These are phyloP conservation scores for Fragum fragum DNA, from an alignment of 2,888 invertebrate genomes.

Conservation along the genomic window DNA sequence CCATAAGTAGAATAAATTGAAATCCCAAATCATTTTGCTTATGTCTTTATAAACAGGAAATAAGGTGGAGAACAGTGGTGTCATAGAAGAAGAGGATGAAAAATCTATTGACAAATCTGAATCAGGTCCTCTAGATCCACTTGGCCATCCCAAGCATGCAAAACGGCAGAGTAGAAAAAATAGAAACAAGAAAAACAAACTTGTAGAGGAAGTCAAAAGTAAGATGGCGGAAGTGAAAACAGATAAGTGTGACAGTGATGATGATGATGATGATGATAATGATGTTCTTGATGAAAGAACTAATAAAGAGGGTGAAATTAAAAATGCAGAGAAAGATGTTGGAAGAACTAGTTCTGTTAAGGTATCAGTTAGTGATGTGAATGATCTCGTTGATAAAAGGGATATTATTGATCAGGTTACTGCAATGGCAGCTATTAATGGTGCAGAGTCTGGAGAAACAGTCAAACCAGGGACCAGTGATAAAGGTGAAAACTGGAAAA, in stretches of 20 bases:
- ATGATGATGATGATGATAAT: slow-evolving; percentile 53
- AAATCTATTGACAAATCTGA: slow-evolving; percentile 32
- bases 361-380: slow-evolving; percentile 14
- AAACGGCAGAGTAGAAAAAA: slow-evolving; percentile 16
- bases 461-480: not conserved
- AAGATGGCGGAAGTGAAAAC: slow-evolving; percentile 49
- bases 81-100: slow-evolving; percentile 54
- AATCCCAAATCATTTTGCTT: too few species aligned
- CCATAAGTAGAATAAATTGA: too few species aligned
- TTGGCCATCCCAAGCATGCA: slow-evolving; percentile 52
- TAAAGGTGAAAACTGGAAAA: not conserved
- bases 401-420: slow-evolving; percentile 13
- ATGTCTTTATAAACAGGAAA: slow-evolving; percentile 36
- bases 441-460: slow-evolving; percentile 1
- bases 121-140: slow-evolving; percentile 26
- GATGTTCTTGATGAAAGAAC: slow-evolving; percentile 31
- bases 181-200: slow-evolving; percentile 38
- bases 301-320: slow-evolving; percentile 22
- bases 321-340: slow-evolving; percentile 60
- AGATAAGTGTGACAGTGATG: slow-evolving; percentile 54
- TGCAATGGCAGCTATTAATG: slow-evolving; percentile 43
- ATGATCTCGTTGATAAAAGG: slow-evolving; percentile 45
- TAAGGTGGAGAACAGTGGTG: slow-evolving; percentile 56
- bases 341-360: slow-evolving; percentile 56
- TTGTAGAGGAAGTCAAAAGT: slow-evolving; percentile 56